Conservation (phyloP, 2,797 vertebrate genomes). For the Dermochelys coriacea region DNA sequence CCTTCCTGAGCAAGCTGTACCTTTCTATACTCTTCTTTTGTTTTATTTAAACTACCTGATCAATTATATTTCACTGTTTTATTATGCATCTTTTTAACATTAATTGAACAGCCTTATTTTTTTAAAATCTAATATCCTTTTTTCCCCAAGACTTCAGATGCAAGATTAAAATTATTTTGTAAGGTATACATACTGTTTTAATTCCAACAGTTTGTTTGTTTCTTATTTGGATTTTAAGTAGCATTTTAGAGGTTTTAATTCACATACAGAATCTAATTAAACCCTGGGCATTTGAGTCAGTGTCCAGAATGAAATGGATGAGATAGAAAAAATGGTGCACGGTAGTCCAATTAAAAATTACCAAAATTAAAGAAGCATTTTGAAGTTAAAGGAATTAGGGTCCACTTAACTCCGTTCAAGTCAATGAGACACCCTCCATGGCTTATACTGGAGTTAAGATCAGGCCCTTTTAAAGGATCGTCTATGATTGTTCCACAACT, state of each 20-base stretch:
- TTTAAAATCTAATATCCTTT: too few species aligned
- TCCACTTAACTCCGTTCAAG: fast-evolving
- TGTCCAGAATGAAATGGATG: too few species aligned
- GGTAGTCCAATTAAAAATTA: neutral
- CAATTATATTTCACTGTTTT: neutral
- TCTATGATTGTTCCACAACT: neutral
- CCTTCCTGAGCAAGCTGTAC: too few species aligned
- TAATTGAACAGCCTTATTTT: neutral
- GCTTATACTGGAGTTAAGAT: fast-evolving
- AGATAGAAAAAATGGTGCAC: neutral
- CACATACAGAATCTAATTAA: too few species aligned
- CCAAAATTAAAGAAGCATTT: neutral
- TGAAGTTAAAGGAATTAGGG: neutral
- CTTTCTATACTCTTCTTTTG: neutral
- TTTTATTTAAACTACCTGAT: neutral
- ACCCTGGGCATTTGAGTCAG: too few species aligned
- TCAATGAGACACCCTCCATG: neutral
- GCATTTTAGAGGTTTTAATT: too few species aligned
- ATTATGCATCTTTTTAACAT: neutral
- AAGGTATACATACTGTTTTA: too few species aligned
- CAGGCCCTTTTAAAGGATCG: neutral
- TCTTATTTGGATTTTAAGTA: too few species aligned
- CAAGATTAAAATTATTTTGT: too few species aligned
- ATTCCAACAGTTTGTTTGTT: too few species aligned
- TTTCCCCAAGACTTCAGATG: too few species aligned